Percentiles rank a stretch among this genome's conserved stretches.
Evolutionary conservation across 2,113 vertebrate genomes (phyloP).

Genomic region (Urocitellus parryii): DNA sequence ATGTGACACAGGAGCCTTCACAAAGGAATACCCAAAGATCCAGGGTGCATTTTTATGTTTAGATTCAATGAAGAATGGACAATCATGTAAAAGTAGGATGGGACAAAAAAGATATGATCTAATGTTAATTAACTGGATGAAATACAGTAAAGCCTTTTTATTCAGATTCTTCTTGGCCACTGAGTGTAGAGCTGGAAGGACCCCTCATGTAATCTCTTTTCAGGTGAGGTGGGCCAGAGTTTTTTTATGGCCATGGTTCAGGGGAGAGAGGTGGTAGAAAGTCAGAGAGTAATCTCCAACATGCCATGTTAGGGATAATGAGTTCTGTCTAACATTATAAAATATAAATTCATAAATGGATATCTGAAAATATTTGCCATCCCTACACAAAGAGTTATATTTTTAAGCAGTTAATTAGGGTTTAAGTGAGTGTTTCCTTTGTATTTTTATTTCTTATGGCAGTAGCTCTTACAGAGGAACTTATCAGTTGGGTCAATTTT

Average conservation of each 20-base stretch:
- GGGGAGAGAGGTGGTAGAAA: not conserved
- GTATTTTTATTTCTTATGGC: not conserved
- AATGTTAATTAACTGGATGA: not conserved
- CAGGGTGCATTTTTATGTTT: not conserved
- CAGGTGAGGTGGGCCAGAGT: not conserved
- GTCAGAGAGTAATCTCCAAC: not conserved
- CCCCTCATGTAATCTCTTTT: not conserved
- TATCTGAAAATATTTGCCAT: not conserved
- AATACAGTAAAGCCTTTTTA: not conserved
- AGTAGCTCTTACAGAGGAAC: constrained; percentile 12
- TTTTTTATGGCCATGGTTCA: not conserved
- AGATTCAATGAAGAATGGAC: not conserved
- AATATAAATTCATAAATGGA: not conserved
- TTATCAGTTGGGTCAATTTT: not conserved
- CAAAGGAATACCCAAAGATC: not conserved
- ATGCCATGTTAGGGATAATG: not conserved
- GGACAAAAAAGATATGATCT: not conserved
- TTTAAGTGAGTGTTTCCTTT: not conserved
- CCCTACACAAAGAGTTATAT: not conserved
- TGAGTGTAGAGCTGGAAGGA: not conserved
- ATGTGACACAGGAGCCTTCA: not conserved
- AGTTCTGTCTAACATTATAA: not conserved
- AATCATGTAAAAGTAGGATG: not conserved
- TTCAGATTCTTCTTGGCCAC: not conserved
- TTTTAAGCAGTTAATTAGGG: constrained; percentile 10